Percentiles rank a stretch among this genome's conserved stretches.
phyloP scores from a whole-genome alignment of 2,113 vertebrate genomes.

The Hyaena hyaena region DNA sequence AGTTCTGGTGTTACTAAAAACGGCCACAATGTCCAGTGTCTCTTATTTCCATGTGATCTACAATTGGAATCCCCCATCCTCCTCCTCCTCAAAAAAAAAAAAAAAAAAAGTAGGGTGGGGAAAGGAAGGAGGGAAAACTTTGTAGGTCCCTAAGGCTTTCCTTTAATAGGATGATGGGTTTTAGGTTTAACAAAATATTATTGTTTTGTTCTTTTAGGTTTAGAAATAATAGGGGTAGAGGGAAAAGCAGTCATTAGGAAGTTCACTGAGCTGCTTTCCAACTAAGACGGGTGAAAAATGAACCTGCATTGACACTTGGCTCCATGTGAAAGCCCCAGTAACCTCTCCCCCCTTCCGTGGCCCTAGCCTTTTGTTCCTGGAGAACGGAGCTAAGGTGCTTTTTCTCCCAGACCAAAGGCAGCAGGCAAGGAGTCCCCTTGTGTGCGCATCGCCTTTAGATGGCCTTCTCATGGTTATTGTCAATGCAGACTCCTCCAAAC shows the following conservation, averaged over 20 bases:
- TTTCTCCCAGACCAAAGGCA: constrained; percentile 78
- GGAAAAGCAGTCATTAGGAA: constrained; percentile 78
- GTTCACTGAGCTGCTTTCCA: constrained; percentile 75
- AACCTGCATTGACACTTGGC: constrained; percentile 78
- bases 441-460: constrained; percentile 68
- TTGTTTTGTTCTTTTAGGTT: constrained; percentile 56
- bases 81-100: constrained; percentile 1
- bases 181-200: constrained; percentile 59
- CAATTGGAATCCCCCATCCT: not conserved
- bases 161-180: constrained; percentile 68
- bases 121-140: constrained; percentile 28
- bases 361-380: constrained; percentile 87
- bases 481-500: constrained; percentile 66
- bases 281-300: constrained; percentile 69
- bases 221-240: constrained; percentile 63
- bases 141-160: constrained; percentile 55
- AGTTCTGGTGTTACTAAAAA: constrained; percentile 44
- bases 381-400: constrained; percentile 86
- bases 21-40: constrained; percentile 11
- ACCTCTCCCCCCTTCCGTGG: constrained; percentile 78
- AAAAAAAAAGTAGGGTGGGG: not conserved
- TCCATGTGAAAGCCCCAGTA: constrained; percentile 79
- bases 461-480: constrained; percentile 82
- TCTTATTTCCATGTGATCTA: constrained; percentile 60
- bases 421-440: constrained; percentile 70